These are phyloP conservation scores for Drosophila neocordata DNA, from an alignment of 1,140 invertebrate genomes.

Conservation along the genomic window DNA sequence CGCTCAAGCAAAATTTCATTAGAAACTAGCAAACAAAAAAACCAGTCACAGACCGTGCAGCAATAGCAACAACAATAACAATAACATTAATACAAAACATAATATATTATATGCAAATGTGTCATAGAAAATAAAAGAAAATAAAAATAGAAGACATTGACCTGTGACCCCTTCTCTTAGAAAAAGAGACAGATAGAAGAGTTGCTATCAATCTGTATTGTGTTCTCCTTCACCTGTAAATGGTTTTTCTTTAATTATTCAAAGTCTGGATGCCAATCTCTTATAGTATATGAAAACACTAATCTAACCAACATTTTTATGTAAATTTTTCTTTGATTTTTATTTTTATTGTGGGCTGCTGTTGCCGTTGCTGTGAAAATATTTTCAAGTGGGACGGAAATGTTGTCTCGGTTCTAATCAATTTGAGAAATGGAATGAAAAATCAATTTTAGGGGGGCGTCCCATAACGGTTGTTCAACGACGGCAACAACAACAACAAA, in stretches of 20 bases:
- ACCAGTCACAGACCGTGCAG: conserved; percentile 23
- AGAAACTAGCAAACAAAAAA: conserved; percentile 20
- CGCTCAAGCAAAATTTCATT: conserved; percentile 66
- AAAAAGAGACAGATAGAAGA: background rate
- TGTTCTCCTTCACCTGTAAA: background rate
- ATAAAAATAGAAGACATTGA: conserved; percentile 50
- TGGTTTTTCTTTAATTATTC: conserved; percentile 39
- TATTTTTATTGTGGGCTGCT: conserved; percentile 17
- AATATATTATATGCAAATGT: conserved; percentile 42
- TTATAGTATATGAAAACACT: conserved; percentile 22
- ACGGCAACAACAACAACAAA: background rate
- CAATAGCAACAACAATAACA: background rate
- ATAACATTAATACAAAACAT: background rate
- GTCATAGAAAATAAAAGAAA: background rate
- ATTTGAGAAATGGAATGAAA: conserved; percentile 42
- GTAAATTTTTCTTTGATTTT: conserved; percentile 47
- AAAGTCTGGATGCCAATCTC: conserved; percentile 21
- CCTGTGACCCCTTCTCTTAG: conserved; percentile 26
- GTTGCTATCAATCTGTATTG: background rate
- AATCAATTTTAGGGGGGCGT: conserved; percentile 42
- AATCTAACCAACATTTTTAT: conserved; percentile 66
- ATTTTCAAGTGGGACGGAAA: background rate
- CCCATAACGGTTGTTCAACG: conserved; percentile 29
- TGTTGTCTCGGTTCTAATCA: conserved; percentile 45
- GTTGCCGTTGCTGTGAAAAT: conserved; percentile 43